phyloP scores from a whole-genome alignment of 2,113 vertebrate genomes.

The Mugil cephalus region DNA sequence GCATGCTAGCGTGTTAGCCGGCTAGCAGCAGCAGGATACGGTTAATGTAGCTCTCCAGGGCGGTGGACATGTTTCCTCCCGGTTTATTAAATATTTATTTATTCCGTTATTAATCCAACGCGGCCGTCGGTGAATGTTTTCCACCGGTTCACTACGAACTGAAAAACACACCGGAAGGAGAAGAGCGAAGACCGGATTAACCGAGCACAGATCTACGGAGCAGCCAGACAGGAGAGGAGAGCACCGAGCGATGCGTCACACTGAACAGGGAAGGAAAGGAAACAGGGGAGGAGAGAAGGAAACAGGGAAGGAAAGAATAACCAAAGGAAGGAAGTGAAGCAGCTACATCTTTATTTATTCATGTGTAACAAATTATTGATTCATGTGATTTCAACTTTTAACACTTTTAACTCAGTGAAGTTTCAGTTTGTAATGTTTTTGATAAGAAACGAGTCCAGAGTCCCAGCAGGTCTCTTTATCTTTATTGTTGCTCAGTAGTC shows the following conservation, averaged over 20 bases:
- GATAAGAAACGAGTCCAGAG: slow-evolving; percentile 25
- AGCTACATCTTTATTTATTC: no score
- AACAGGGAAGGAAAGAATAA: no score
- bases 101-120: neutral
- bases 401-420: no score
- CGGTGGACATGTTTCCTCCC: slow-evolving; percentile 81
- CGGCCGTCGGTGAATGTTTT: neutral
- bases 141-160: neutral
- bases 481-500: slow-evolving; percentile 86
- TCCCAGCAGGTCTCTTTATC: slow-evolving; percentile 65
- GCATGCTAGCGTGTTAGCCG: slow-evolving; percentile 48
- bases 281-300: no score
- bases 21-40: slow-evolving; percentile 79
- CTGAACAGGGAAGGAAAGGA: no score
- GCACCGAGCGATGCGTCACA: slow-evolving; percentile 3
- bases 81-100: no score
- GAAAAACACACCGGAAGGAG: slow-evolving; percentile 1
- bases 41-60: slow-evolving; percentile 87
- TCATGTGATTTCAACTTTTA: no score
- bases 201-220: neutral
- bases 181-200: slow-evolving; percentile 13
- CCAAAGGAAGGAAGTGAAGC: no score
- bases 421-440: neutral
- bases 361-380: no score
- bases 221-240: slow-evolving; percentile 1